phyloP scores from a whole-genome alignment of 1,140 invertebrate genomes.

The Odontomachus brunneus region DNA sequence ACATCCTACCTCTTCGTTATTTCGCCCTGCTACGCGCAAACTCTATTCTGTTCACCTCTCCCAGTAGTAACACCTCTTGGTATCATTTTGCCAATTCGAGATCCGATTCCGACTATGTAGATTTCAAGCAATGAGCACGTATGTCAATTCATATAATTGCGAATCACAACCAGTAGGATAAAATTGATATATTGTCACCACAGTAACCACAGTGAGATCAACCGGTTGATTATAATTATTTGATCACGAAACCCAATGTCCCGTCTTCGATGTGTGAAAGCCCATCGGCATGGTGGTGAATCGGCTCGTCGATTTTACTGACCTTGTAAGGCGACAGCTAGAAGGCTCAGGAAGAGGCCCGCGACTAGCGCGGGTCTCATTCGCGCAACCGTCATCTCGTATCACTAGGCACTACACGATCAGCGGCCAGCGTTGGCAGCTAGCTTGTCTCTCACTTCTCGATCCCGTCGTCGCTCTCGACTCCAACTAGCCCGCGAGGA shows the following conservation, averaged over 20 bases:
- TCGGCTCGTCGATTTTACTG: conserved; percentile 71
- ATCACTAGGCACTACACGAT: conserved; percentile 82
- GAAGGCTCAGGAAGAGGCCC: conserved; percentile 82
- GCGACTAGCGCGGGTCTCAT: conserved; percentile 82
- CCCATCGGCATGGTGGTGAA: not conserved
- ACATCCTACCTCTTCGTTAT: not conserved
- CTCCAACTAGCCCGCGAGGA: conserved; percentile 82
- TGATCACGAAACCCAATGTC: not conserved
- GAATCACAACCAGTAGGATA: not conserved
- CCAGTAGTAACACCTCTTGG: not conserved
- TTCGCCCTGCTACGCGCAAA: not conserved
- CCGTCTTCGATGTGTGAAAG: not conserved
- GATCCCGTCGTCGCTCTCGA: conserved; percentile 78
- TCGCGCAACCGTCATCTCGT: conserved; percentile 84
- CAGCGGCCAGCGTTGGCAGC: conserved; percentile 78
- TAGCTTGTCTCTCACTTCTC: conserved; percentile 79
- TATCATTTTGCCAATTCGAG: not conserved
- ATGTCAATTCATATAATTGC: too few species aligned
- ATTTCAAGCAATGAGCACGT: too few species aligned
- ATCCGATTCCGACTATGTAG: not conserved
- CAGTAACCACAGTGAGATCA: not conserved
- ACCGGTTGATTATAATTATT: not conserved
- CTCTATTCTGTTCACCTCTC: not conserved
- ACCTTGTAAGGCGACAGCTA: conserved; percentile 83
- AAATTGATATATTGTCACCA: not conserved